Evolutionary conservation across 1,140 invertebrate genomes (phyloP).

Genomic region (Choristoneura fumiferana): DNA sequence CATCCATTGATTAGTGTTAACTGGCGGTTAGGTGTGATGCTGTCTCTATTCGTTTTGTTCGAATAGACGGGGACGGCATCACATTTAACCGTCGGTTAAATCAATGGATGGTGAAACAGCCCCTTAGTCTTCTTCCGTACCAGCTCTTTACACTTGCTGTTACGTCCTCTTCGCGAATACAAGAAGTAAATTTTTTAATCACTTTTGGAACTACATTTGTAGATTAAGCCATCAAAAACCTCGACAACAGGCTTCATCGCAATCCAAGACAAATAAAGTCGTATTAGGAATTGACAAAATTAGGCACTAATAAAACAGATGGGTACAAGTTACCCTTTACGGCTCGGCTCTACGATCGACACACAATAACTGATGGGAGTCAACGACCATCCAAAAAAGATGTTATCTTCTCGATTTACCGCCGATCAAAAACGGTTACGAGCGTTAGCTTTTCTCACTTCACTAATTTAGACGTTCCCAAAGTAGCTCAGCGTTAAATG

Average conservation of each 20-base stretch:
- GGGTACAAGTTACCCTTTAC: conserved; percentile 54
- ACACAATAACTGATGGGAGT: conserved; percentile 64
- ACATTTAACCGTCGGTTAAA: no score
- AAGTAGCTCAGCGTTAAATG: conserved; percentile 71
- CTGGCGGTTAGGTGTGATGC: no score
- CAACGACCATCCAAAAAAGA: conserved; percentile 55
- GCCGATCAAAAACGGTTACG: conserved; percentile 61
- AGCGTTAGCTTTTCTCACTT: conserved; percentile 73
- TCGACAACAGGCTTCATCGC: conserved; percentile 22
- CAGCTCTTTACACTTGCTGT: no score
- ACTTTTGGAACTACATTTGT: no score
- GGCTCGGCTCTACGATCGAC: conserved; percentile 53
- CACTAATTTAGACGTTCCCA: conserved; percentile 73
- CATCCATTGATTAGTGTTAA: no score
- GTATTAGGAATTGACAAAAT: conserved; percentile 48
- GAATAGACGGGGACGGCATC: no score
- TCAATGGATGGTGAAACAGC: no score
- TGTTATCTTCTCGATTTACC: conserved; percentile 70
- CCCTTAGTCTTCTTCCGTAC: no score
- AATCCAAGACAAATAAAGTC: conserved; percentile 55
- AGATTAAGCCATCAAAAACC: not conserved
- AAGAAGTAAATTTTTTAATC: no score
- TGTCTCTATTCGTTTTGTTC: no score
- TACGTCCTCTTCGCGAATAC: no score
- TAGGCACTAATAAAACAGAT: conserved; percentile 47